These are phyloP conservation scores for Mythimna albipuncta DNA, from an alignment of 2,888 invertebrate genomes.

Conservation along the genomic window DNA sequence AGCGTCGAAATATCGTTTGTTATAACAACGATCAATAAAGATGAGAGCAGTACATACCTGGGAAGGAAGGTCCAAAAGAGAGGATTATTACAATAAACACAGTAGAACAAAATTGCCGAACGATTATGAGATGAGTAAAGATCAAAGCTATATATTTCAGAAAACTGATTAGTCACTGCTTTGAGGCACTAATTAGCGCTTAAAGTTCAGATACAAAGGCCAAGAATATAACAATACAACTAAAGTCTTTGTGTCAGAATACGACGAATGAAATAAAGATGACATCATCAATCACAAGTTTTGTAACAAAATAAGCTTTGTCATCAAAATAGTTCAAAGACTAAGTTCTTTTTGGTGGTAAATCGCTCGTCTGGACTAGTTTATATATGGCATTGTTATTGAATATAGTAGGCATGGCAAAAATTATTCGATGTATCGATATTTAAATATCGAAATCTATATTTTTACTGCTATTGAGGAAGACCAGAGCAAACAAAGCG, in stretches of 20 bases:
- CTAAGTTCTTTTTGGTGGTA: constrained; percentile 12
- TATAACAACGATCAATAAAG: background rate
- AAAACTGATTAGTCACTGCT: constrained; percentile 16
- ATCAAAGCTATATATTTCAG: background rate
- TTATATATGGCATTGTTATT: constrained; percentile 14
- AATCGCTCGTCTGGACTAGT: constrained; percentile 33
- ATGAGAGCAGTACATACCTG: background rate
- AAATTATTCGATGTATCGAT: background rate
- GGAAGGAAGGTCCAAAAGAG: background rate
- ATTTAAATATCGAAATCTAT: background rate
- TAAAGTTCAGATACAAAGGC: constrained; percentile 13
- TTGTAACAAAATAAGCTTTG: constrained; percentile 13
- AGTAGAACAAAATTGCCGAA: too few species aligned
- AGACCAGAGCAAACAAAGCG: too few species aligned
- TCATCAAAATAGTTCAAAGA: constrained; percentile 29
- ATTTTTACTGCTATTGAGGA: too few species aligned
- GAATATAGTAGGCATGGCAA: background rate
- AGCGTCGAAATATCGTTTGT: background rate
- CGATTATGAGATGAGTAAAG: background rate
- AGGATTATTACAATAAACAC: too few species aligned
- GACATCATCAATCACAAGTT: constrained; percentile 29
- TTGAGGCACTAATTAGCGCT: constrained; percentile 17
- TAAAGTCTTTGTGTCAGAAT: constrained; percentile 13
- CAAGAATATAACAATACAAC: constrained; percentile 9
- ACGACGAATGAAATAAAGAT: constrained; percentile 23